Evolutionary conservation across 2,888 invertebrate species (phyloP).

Genomic region (Stomorhina lunata): DNA sequence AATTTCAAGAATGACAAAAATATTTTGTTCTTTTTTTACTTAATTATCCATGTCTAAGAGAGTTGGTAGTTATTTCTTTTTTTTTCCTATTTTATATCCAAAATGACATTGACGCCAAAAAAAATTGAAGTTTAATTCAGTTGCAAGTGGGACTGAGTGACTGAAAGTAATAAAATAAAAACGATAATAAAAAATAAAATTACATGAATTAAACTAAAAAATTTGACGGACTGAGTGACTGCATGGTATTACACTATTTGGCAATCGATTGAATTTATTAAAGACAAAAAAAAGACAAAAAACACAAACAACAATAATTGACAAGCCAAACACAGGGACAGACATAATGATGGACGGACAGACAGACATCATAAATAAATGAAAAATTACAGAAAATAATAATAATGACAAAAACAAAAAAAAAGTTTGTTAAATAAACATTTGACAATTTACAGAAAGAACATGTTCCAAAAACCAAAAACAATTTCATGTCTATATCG

Average conservation of each 20-base stretch:
- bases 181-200: conserved; percentile 5
- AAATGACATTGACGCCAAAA: conserved; percentile 63
- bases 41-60: conserved; percentile 5
- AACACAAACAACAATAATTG: conserved; percentile 15
- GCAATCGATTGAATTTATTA: conserved; percentile 42
- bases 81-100: conserved; percentile 5
- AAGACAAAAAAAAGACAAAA: background rate
- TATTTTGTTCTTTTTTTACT: conserved; percentile 34
- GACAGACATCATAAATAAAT: conserved; percentile 46
- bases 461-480: conserved; percentile 29
- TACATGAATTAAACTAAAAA: background rate
- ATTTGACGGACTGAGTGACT: conserved; percentile 6
- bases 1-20: too few relatives aligned
- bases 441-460: conserved; percentile 53
- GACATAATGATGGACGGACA: too few relatives aligned
- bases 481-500: too few relatives aligned
- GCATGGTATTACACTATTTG: conserved; percentile 30
- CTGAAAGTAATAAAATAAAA: conserved; percentile 18
- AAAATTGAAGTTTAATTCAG: conserved; percentile 42
- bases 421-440: conserved; percentile 10
- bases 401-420: background rate
- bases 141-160: conserved; percentile 35
- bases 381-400: too few relatives aligned
- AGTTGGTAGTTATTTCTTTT: conserved; percentile 1
- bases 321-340: too few relatives aligned